These are phyloP conservation scores for Schizotus pectinicornis DNA, from an alignment of 2,888 invertebrate species.

Conservation along the genomic window DNA sequence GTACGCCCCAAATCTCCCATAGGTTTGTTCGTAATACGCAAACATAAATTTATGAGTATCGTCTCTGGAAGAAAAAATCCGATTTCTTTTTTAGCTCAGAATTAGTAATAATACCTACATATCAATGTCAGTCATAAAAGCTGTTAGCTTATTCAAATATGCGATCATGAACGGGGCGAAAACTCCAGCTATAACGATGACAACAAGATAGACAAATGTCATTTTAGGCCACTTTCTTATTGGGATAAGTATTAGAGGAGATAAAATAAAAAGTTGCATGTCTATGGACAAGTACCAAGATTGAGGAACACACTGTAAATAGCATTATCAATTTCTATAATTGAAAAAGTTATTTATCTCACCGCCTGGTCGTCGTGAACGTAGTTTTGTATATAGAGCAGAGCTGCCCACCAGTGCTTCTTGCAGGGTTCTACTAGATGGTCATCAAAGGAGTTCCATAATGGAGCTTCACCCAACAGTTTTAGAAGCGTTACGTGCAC, in stretches of 20 bases:
- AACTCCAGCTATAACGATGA: conserved; percentile 15
- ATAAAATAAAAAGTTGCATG: conserved; percentile 63
- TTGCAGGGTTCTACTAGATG: conserved; percentile 36
- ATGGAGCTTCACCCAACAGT: conserved; percentile 56
- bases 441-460: conserved; percentile 46
- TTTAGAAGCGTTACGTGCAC: conserved; percentile 56
- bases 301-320: conserved; percentile 59
- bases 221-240: conserved; percentile 51
- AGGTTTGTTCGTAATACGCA: conserved; percentile 21
- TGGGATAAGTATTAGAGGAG: conserved; percentile 62
- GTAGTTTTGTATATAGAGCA: conserved; percentile 54
- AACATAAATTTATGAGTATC: neutral
- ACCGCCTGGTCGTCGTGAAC: conserved; percentile 34
- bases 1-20: conserved; percentile 19
- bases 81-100: neutral
- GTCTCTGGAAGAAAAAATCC: conserved; percentile 4
- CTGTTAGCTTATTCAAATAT: neutral
- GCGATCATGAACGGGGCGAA: conserved; percentile 12
- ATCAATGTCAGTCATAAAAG: neutral
- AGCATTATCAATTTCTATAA: conserved; percentile 1
- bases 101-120: conserved; percentile 2
- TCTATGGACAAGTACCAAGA: conserved; percentile 66
- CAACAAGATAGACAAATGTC: neutral
- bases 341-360: conserved; percentile 15
- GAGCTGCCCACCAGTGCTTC: conserved; percentile 50